Base-by-base conservation (phyloP, 1,140 invertebrate species). In the Ostrea edulis region DNA sequence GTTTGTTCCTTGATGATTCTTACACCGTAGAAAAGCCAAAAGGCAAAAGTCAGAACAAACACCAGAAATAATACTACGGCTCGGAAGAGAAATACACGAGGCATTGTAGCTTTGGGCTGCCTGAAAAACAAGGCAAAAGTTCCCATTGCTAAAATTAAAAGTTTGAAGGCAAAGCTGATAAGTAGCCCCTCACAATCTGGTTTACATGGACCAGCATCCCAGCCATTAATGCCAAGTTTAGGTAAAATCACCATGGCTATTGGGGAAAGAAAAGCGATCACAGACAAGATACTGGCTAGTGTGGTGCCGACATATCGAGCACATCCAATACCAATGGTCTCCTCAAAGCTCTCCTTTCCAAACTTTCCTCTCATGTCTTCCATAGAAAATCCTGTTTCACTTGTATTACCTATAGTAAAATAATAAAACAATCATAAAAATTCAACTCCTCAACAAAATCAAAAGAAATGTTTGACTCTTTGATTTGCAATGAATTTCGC, bases 21-120 rank as follows among this genome's bases (percentile, higher is more conserved):
- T 96, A 96, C 99, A 97, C 98, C 97, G 94, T 99, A 99, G 95
- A 99, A 99, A 0, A 99, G 95, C 98, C 99, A 99, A 95, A 98
- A 99, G 20, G 98, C 97, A 95, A 99, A 98, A 86, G 97, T 98
- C 94, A 98, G 97, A 14, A 99, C 96, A 82, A 98, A 97, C n/a
- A 99, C 97, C 55, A 99, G 96, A 17, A 98, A 96, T 82, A 99
- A 95, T 29, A 99, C 97, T 90, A 98, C 96, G 0, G 98, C 97
- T 92, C 98, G 96, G 93, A 98, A 98, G 62, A 99, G 96, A 95
- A 98, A 98, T 92, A 99, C 97, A 89, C 98, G 96, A 8, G 99
- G 99, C 96, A 99, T 96, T n/a, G 97, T 98, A 44, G 98, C 97
- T 81, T 93, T 92, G 7, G 93, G 93, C 52, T 91, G 92, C 29